Evolutionary conservation across 1,140 invertebrate species (phyloP).

Genomic region (Chelonus insularis): DNA sequence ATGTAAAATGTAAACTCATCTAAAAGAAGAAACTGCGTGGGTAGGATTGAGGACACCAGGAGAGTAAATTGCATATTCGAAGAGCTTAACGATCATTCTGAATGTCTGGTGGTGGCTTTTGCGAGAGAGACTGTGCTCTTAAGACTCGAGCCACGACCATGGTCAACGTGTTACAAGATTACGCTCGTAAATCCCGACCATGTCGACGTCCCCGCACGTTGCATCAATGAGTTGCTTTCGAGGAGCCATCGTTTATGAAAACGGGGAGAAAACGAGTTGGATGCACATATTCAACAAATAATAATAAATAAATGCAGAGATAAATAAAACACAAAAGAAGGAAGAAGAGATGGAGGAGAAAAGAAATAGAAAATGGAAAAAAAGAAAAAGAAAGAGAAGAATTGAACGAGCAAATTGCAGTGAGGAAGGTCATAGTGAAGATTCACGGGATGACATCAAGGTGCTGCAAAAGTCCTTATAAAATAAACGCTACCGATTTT

Average conservation of each 20-base stretch:
- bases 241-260: conserved; percentile 23
- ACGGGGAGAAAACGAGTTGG: conserved; percentile 7
- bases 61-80: conserved; percentile 13
- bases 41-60: conserved; percentile 11
- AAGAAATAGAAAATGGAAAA: not conserved
- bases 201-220: conserved; percentile 16
- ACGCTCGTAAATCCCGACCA: conserved; percentile 29
- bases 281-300: not conserved
- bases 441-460: conserved; percentile 9
- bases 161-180: conserved; percentile 33
- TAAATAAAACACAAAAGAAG: not conserved
- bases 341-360: not conserved
- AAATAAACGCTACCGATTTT: conserved; percentile 6
- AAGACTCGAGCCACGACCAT: conserved; percentile 18
- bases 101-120: not conserved
- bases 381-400: not conserved
- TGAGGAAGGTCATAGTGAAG: conserved; percentile 12
- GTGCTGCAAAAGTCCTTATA: not conserved
- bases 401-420: not conserved
- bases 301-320: not conserved
- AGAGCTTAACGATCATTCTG: conserved; percentile 11
- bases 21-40: conserved; percentile 1
- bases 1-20: not conserved
- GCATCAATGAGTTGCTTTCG: conserved; percentile 27
- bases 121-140: conserved; percentile 4